These are phyloP conservation scores for Leucophenga montana DNA, from an alignment of 2,888 invertebrate species.

Conservation along the genomic window DNA sequence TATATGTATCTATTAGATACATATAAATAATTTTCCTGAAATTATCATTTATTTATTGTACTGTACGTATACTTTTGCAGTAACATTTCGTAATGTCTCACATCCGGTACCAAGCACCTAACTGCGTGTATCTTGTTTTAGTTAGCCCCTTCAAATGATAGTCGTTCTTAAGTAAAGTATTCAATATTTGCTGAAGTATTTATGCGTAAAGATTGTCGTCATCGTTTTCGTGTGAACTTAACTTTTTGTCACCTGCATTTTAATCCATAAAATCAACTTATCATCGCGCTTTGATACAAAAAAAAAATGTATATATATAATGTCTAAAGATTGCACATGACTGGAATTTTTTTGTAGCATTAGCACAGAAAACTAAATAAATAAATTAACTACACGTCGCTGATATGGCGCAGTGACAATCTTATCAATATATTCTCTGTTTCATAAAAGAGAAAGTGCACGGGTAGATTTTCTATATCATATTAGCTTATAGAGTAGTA, in stretches of 20 bases:
- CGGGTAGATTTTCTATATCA: too few species aligned
- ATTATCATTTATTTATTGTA: conserved; percentile 46
- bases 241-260: conserved; percentile 16
- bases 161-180: too few species aligned
- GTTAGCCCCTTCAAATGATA: too few species aligned
- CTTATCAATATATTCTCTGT: neutral
- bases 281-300: neutral
- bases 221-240: too few species aligned
- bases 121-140: too few species aligned
- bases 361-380: neutral
- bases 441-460: neutral
- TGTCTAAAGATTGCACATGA: conserved; percentile 19
- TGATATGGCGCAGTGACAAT: neutral
- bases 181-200: too few species aligned
- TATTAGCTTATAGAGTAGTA: too few species aligned
- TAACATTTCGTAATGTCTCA: neutral
- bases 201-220: too few species aligned
- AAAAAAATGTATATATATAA: neutral
- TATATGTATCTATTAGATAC: too few species aligned
- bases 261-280: neutral
- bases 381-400: neutral
- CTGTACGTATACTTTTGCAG: too few species aligned
- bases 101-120: too few species aligned
- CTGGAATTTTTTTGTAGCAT: neutral
- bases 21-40: too few species aligned